Base-by-base conservation (phyloP, 2,888 invertebrate species). In the Oxystoma pomonae region DNA sequence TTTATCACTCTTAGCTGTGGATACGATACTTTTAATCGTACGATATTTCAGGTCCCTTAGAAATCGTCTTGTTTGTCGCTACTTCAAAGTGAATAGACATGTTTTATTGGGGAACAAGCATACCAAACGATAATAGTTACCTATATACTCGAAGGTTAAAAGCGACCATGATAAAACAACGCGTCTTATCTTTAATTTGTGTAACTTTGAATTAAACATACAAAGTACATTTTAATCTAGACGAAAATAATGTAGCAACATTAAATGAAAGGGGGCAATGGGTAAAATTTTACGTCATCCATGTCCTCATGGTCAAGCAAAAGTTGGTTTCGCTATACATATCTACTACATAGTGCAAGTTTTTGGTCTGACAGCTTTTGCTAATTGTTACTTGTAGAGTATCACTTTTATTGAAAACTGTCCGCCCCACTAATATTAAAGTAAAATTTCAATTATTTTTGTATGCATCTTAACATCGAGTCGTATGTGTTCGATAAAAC, bases 71-170 rank as follows among this genome's bases (percentile, higher is more conserved):
- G 35, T 35, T 35, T 35, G 35, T 35, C 16, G 21, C 20, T 2
- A 21, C 21, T 57, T 57, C 63, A 66, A 66, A 66, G 63, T 66
- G 66, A 62, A 66, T 64, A 64, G 62, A 22, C 66, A 59, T 66
- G 66, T 66, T 62, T 55, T 49, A 63, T 65, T 63, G 62, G 17
- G 65, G 61, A 63, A 65, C 63, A 63, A n/a, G 61, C 59, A 49
- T 65, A 55, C 57, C 53, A 57, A 35, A 16, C 64, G 62, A 66
- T 66, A 66, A 20, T 20, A 62, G 17, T 60, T 22, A 59, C 53
- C 53, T 53, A 53, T 19, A 53, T 53, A 9, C n/a, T 63, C 55
- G 63, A 65, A 65, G 65, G 65, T 65, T 63, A 63, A 63, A 58
- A 61, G 65, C 58, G 12, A 35, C 2, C 58, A 52, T 60, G 62